These are phyloP conservation scores for Papilio helenus DNA, from an alignment of 1,140 invertebrate genomes.

Conservation along the genomic window DNA sequence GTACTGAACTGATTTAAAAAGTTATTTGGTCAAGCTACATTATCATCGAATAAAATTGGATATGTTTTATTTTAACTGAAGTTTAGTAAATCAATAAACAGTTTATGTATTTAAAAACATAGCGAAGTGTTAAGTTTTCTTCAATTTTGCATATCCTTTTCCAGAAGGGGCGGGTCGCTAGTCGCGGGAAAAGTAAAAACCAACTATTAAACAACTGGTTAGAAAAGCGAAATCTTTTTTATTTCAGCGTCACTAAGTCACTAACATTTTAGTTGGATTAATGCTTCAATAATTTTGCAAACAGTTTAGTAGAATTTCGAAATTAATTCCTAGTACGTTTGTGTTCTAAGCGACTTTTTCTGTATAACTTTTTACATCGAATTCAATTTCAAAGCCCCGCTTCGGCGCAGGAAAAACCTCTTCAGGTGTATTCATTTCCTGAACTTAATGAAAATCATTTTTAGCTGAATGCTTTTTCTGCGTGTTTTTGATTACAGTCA, in stretches of 20 bases:
- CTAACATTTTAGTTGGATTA: neutral
- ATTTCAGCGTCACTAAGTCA: neutral
- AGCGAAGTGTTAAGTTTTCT: too few relatives aligned
- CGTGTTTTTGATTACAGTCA: constrained; percentile 22
- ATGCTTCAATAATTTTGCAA: neutral
- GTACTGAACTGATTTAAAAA: too few relatives aligned
- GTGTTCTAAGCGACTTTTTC: constrained; percentile 29
- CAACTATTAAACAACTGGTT: neutral
- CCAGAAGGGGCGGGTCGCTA: too few relatives aligned
- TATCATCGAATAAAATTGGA: too few relatives aligned
- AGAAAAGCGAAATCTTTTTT: neutral
- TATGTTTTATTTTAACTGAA: too few relatives aligned
- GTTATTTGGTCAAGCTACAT: too few relatives aligned
- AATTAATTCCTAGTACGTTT: constrained; percentile 19
- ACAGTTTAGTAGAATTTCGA: constrained; percentile 4
- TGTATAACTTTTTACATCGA: constrained; percentile 17
- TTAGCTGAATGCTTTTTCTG: constrained; percentile 30
- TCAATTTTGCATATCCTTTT: too few relatives aligned
- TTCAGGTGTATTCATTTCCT: constrained; percentile 37
- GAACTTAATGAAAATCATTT: constrained; percentile 36
- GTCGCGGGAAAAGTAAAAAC: neutral
- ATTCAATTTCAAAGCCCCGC: constrained; percentile 33
- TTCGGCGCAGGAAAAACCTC: constrained; percentile 24
- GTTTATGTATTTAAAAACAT: too few relatives aligned
- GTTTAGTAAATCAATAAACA: too few relatives aligned